Base-by-base conservation (phyloP, 53 echinoderm and acorn worm species). In the Holothuria leucospilota region DNA sequence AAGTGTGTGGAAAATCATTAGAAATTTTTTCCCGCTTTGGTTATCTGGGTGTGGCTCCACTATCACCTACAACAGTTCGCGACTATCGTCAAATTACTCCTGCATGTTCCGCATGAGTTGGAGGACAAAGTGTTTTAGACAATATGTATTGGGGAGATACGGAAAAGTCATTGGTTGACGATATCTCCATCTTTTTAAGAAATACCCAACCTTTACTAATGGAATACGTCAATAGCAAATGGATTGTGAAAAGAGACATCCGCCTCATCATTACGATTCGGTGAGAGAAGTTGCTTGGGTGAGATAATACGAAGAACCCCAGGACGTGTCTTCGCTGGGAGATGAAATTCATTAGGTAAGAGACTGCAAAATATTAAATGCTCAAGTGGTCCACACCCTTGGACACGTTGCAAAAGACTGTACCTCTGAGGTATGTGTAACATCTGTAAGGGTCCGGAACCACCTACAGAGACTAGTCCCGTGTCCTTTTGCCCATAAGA, bases 141-240 rank as follows among this genome's bases (percentile, higher is more conserved):
- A n/a, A n/a, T n/a, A n/a, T n/a, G n/a, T n/a, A n/a, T n/a, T n/a
- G n/a, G n/a, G n/a, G n/a, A n/a, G n/a, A n/a, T n/a, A n/a, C n/a
- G n/a, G n/a, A n/a, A n/a, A n/a, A n/a, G n/a, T n/a, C n/a, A n/a
- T n/a, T n/a, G n/a, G 75, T 8, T 62, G 75, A 10, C 74, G 90
- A 15, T 63, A 59, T 13, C 59, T 73, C 6, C 24, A n/a, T n/a
- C n/a, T 27, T 5, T 38, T 70, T 68, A 25, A 18, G 68, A 77
- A 89, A 2, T 65, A 74, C 64, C 90, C 90, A 28, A 40, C 20
- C 11, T 66, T 86, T 18, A 81, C 51, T 51, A 90, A 90, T 40
- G 86, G 90, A 18, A 38, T 71, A 2, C 56, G 90, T 10, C 90
- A 86, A 41, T 90, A 90, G 29, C 34, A 39, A 28, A 81, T 90